phyloP scores from a whole-genome alignment of 2,797 vertebrate genomes.

The Dendrocincla fuliginosa region DNA sequence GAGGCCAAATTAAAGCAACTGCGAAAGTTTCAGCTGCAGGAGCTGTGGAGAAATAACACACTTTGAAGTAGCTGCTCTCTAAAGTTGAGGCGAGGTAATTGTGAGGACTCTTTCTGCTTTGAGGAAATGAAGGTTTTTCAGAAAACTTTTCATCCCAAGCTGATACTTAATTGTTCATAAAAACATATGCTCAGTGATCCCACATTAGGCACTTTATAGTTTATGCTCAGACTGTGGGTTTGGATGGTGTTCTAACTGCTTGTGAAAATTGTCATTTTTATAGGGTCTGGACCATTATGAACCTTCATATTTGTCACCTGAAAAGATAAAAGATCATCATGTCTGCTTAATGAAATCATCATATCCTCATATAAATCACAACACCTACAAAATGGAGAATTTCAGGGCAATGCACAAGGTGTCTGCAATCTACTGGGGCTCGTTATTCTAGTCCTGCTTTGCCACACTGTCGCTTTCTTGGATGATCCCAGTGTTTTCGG shows the following conservation, averaged over 20 bases:
- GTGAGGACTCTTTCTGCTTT: not conserved
- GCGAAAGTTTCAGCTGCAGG: not conserved
- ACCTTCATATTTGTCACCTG: not conserved
- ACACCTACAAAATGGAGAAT: not conserved
- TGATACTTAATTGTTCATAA: constrained; percentile 28
- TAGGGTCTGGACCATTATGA: not conserved
- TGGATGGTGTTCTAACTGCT: not conserved
- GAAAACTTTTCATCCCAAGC: constrained; percentile 5
- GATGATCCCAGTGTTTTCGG: not conserved
- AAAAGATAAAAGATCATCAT: not conserved
- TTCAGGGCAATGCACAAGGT: not conserved
- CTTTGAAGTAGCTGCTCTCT: constrained; percentile 17
- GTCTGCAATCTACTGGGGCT: not conserved
- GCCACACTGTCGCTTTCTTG: not conserved
- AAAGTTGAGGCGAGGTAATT: not conserved
- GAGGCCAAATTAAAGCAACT: not conserved
- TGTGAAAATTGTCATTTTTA: not conserved
- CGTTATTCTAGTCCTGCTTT: not conserved
- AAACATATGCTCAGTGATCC: not conserved
- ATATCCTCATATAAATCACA: not conserved
- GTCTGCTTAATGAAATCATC: not conserved
- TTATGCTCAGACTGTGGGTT: not conserved
- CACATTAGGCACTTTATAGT: not conserved
- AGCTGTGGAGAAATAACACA: not conserved
- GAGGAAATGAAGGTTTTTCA: constrained; percentile 14